Percentiles rank a stretch among this genome's conserved stretches.
Evolutionary conservation across 2,888 invertebrate genomes (phyloP).

Genomic region (Cantharis rufa): DNA sequence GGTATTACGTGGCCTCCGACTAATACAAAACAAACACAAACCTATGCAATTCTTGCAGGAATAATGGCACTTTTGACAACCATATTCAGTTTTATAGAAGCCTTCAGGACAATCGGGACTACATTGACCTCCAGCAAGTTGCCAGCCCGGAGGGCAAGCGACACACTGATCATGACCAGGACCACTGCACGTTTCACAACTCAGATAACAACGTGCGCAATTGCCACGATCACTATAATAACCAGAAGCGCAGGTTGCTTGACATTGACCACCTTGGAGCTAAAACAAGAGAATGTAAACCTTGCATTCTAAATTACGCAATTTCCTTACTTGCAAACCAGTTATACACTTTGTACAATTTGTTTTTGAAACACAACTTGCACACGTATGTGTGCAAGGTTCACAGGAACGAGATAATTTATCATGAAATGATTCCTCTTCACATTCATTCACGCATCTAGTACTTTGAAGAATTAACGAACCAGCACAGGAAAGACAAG

Average conservation of each 20-base stretch:
- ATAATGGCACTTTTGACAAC: constrained; percentile 87
- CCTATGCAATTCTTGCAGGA: constrained; percentile 87
- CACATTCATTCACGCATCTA: constrained; percentile 77
- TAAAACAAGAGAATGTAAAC: constrained; percentile 35
- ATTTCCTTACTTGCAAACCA: constrained; percentile 62
- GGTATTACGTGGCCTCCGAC: constrained; percentile 13
- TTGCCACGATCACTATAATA: constrained; percentile 85
- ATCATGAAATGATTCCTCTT: constrained; percentile 70
- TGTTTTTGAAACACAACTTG: constrained; percentile 74
- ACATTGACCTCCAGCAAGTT: constrained; percentile 81
- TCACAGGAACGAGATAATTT: constrained; percentile 70
- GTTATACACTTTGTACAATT: constrained; percentile 82
- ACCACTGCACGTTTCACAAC: constrained; percentile 84
- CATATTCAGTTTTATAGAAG: constrained; percentile 79
- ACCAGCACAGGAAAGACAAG: constrained; percentile 76
- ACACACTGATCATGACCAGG: constrained; percentile 85
- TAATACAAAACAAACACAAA: constrained; percentile 45
- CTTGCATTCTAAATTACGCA: neutral
- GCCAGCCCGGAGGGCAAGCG: constrained; percentile 79
- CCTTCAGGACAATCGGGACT: constrained; percentile 86
- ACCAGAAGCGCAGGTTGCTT: constrained; percentile 77
- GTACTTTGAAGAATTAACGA: constrained; percentile 73
- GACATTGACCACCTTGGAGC: constrained; percentile 82
- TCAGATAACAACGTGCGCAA: constrained; percentile 82
- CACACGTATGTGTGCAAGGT: constrained; percentile 80